A percentile compares a stretch with the other conserved stretches of the same genome.
phyloP scores from a whole-genome alignment of 2,113 vertebrate genomes.

The Vimba vimba region DNA sequence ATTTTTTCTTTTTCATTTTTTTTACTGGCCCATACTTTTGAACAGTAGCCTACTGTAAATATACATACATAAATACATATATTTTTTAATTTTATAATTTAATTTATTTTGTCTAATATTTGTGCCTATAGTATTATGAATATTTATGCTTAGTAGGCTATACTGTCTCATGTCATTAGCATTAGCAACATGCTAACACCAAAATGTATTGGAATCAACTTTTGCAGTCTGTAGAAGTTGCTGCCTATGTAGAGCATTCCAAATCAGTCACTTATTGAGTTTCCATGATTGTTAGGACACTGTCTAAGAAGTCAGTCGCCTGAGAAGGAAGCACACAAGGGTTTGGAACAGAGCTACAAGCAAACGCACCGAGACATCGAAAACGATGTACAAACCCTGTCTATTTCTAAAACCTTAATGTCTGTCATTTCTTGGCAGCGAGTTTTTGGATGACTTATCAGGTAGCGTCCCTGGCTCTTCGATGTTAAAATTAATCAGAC shows the following conservation, averaged over 20 bases:
- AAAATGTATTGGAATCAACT: background rate
- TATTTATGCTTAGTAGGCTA: background rate
- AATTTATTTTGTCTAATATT: background rate
- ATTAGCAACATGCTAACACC: background rate
- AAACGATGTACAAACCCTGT: background rate
- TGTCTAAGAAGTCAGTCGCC: background rate
- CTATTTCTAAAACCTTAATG: conserved; percentile 1
- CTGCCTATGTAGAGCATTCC: background rate
- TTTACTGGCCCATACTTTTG: background rate
- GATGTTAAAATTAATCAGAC: conserved; percentile 19
- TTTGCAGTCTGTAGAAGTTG: background rate
- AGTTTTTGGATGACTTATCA: conserved; percentile 17
- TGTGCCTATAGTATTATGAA: background rate
- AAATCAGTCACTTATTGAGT: background rate
- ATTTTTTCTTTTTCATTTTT: background rate
- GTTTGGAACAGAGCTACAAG: background rate
- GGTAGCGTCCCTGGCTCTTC: background rate
- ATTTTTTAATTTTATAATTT: background rate
- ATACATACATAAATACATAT: background rate
- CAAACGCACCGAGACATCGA: background rate
- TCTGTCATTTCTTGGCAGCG: conserved; percentile 24
- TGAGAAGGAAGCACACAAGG: background rate
- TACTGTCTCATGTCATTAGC: background rate
- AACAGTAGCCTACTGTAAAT: background rate
- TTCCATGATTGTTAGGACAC: background rate